These are phyloP conservation scores for Megaleporinus macrocephalus DNA, from an alignment of 2,113 vertebrate species.

Conservation along the genomic window DNA sequence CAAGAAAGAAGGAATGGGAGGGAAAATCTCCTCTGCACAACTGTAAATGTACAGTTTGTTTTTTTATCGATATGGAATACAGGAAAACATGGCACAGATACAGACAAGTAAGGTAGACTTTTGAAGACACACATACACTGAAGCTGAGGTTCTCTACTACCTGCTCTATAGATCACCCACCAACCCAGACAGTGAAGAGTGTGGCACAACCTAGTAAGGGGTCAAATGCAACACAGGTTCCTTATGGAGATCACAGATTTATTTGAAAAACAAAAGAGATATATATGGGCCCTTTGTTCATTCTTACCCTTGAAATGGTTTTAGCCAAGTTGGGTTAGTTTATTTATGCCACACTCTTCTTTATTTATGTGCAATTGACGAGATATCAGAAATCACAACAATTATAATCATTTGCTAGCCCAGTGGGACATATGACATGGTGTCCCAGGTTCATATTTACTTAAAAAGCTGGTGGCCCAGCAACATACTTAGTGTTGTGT, in stretches of 20 bases:
- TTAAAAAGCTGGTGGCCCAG: neutral
- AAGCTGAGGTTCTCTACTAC: neutral
- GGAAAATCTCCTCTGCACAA: no score
- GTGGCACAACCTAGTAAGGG: no score
- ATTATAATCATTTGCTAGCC: neutral
- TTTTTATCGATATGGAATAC: neutral
- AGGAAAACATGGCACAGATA: neutral
- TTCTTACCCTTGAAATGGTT: no score
- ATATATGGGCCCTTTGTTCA: no score
- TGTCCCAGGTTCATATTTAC: neutral
- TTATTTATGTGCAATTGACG: neutral
- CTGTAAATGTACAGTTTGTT: neutral
- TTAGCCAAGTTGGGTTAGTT: no score
- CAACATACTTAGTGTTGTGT: neutral
- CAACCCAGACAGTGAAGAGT: neutral
- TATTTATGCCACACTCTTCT: neutral
- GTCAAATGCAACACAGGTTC: no score
- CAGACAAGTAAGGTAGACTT: neutral
- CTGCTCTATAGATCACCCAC: neutral
- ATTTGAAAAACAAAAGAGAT: no score
- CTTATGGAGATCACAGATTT: no score
- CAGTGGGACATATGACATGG: neutral
- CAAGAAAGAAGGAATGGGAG: rapidly evolving
- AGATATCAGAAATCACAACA: neutral
- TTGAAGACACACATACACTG: neutral